Base-by-base conservation (phyloP, 2,888 invertebrate species). In the Lordiphosa andalusiaca region DNA sequence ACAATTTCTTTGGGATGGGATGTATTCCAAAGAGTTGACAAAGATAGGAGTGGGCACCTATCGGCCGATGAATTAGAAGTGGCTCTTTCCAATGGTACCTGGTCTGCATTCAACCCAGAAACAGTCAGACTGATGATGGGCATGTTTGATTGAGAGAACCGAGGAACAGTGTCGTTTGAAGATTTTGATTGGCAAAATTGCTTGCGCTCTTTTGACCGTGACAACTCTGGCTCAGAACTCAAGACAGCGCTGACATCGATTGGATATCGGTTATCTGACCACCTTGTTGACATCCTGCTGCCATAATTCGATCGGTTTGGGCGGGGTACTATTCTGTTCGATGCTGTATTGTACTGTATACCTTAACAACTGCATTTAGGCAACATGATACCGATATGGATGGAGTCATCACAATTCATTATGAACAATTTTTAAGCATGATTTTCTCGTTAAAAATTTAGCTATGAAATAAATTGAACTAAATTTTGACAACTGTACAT, bases 151-250 rank as follows among this genome's bases (percentile, higher is more conserved):
- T 93, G 94, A 69, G 94, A 96, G 83, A 95, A 94, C 83, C 92
- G 93, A 82, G 98, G 98, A 6, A 95, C 94, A 1, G 97, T 99
- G 53, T 95, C 93, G 76, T 98, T 98, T 89, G 95, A 97, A 84
- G 98, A 99, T 89, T 99, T 99, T 90, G 98, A 99, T 85, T 99
- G 99, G 99, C 97, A 98, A 87, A 94, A 93, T 84, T 98, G 97
- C 88, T 99, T 99, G 89, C 93, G 95, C 40, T 94, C 95, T 0
- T 99, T 98, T 88, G 99, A 99, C 88, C 91, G 94, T 40, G 98
- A 99, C 87, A 95, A 94, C 86, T 95, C 95, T 3, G 95, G 99
- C n/a, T n/a, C n/a, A 52, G 99, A 99, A 90, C 89, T 99, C n/a
- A 95, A 94, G 89, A 95, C 93, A 67, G 99, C 99, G 0, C 91